Base-by-base conservation (phyloP, 2,113 vertebrate species). In the Campylomormyrus tamandua region DNA sequence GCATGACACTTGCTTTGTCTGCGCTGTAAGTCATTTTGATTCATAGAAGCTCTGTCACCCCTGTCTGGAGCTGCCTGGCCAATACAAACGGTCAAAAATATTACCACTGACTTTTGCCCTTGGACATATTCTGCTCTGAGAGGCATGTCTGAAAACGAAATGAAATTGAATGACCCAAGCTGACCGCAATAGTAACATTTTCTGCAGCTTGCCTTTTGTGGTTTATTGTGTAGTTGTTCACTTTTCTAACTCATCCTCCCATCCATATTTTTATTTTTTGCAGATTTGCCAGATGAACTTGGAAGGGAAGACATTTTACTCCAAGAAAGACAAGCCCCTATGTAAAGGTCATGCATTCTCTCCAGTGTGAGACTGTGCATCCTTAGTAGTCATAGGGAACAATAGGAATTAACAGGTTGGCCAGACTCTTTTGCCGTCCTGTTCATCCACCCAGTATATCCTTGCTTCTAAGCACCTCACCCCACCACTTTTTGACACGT, bases 231-330 rank as follows among this genome's bases (percentile, higher is more conserved):
- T n/a, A 49, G 42, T 49, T 74, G 15, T 92, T 92, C 45, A n/a
- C 42, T 21, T 56, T 42, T 83, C 86, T 77, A 49, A n/a, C 90
- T 89, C 89, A 89, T 45, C 27, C 52, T 6, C 35, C 31, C 17
- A 19, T 74, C 17, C 19, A 6, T 4, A 15, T 62, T 62, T 87
- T 21, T 21, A 45, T 88, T 46, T 88, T 24, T 24, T 62, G 19
- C 93, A 99, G 98, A 97, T 99, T 94, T 99, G 98, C 96, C 98
- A 99, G 93, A 96, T 97, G 93, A 99, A 99, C 95, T 94, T 99
- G 95, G 98, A 99, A 97, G 98, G 98, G 92, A 99, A 99, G 96
- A 99, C 98, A 0, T 99, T 99, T 96, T 99, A 97, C 94, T 99
- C 98, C 90, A 99, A 99, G 97, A 99, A 99, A 94, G 98, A 99